Base-by-base conservation (phyloP, 2,888 invertebrate species). In the Periphyllus acericola region DNA sequence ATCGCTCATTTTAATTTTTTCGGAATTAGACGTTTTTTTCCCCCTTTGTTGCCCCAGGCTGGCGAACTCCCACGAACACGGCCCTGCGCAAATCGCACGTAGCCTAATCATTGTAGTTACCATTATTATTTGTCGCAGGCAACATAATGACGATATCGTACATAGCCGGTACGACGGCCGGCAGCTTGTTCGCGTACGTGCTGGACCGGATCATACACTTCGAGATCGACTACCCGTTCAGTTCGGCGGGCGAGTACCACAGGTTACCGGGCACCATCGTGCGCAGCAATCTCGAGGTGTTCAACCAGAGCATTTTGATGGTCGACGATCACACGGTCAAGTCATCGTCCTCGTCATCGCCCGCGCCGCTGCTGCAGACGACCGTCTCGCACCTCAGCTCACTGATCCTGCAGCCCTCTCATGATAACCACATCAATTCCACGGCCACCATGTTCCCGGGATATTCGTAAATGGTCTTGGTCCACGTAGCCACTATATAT, bases 81-180 rank as follows among this genome's bases (percentile, higher is more conserved):
- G n/a, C n/a, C n/a, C n/a, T n/a, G n/a, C n/a, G n/a, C n/a, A n/a
- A n/a, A n/a, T n/a, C n/a, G n/a, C n/a, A n/a, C n/a, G n/a, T n/a
- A n/a, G n/a, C n/a, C n/a, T n/a, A n/a, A n/a, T n/a, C n/a, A n/a
- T n/a, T n/a, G n/a, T n/a, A n/a, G n/a, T n/a, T n/a, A n/a, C n/a
- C n/a, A n/a, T n/a, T n/a, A n/a, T n/a, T n/a, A n/a, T n/a, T n/a
- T n/a, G n/a, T 46, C 92, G 72, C 92, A 96, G 96, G 96, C 80
- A 98, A 98, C 91, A 96, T 98, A 92, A 98, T 98, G 97, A 98
- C 97, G 0, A 91, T 98, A 3, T 96, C 97, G 0, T 98, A 98
- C 92, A 97, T 96, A 91, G 94, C 96, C 71, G 98, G 97, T 0
- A 92, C 98, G 82, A 95, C 97, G 0, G 94, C 95, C 0, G 98